Base-by-base conservation (phyloP, 1,140 invertebrate genomes). In the Psix sp. region DNA sequence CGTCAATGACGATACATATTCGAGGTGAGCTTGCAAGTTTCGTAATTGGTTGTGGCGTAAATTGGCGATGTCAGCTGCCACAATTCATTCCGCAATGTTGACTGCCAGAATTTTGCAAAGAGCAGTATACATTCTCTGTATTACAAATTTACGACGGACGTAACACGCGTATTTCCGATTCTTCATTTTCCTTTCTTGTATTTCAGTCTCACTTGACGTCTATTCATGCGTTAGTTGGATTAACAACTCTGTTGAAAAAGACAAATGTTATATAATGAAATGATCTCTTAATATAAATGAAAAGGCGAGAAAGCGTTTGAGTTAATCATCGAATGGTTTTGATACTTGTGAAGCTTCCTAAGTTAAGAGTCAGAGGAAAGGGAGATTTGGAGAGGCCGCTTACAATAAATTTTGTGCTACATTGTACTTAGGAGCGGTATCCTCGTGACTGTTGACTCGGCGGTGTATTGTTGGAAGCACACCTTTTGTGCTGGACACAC, bases 351-450 rank as follows among this genome's bases (percentile, higher is more conserved):
- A 63, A 70, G 72, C 59, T 70, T 70, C 15, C 60, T 40, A 71
- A 48, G 59, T 66, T 42, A 46, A n/a, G 51, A 18, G 11, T 35
- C 31, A 3, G 39, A 11, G 48, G 49, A 17, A 36, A 35, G 54
- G 46, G 62, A 76, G 40, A 70, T 74, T 75, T 59, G 35, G 62
- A 66, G 52, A 77, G 71, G 46, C 78, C 74, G 76, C 77, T 77
- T 68, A 83, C 83, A 84, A 85, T 85, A 86, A 86, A 86, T 86
- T 82, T 80, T 77, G 78, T 67, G 81, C 79, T 85, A 83, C 80
- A 85, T 86, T 84, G 83, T 85, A 79, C 79, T 81, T 77, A 80
- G 74, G 67, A 78, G 77, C 67, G 77, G 77, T 79, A 80, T 82
- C 80, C 71, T 82, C 82, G 80, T 84, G 82, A 84, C 83, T 84